phyloP scores from a whole-genome alignment of 2,797 vertebrate genomes.

The Microctenopoma stevenorrisi region DNA sequence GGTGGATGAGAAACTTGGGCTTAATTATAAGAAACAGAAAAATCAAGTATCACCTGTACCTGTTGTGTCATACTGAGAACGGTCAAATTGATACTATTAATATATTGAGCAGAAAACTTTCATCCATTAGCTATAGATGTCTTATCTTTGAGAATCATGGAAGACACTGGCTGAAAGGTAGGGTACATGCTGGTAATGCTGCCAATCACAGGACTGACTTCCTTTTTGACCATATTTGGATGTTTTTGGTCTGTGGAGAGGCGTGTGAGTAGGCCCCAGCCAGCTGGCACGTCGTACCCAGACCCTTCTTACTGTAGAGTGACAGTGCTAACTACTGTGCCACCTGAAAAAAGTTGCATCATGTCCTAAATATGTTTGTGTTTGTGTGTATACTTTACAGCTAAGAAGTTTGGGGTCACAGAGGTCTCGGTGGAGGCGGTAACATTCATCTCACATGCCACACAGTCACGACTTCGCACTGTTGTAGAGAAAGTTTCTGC shows the following conservation, averaged over 20 bases:
- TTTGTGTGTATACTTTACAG: slow-evolving; percentile 66
- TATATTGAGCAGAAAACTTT: slow-evolving; percentile 5
- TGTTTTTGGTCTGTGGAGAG: background rate
- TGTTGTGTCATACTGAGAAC: background rate
- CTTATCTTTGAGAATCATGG: no score
- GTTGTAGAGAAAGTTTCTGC: slow-evolving; percentile 89
- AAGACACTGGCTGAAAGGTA: no score
- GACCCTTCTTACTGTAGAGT: background rate
- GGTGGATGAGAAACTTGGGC: background rate
- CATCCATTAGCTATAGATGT: background rate
- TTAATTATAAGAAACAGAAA: background rate
- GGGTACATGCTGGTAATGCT: no score
- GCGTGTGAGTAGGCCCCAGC: background rate
- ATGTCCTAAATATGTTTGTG: background rate
- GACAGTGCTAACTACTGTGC: background rate
- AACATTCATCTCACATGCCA: slow-evolving; percentile 90
- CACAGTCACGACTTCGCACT: slow-evolving; percentile 86
- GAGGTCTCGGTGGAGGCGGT: slow-evolving; percentile 88
- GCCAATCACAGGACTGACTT: background rate
- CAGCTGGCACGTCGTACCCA: background rate
- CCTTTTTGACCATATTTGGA: background rate
- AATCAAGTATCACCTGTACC: background rate
- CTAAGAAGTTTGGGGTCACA: slow-evolving; percentile 88
- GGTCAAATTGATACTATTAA: no score
- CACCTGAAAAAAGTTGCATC: background rate